phyloP scores from a whole-genome alignment of 2,888 invertebrate genomes.

The Lasioglossum zephyrum region DNA sequence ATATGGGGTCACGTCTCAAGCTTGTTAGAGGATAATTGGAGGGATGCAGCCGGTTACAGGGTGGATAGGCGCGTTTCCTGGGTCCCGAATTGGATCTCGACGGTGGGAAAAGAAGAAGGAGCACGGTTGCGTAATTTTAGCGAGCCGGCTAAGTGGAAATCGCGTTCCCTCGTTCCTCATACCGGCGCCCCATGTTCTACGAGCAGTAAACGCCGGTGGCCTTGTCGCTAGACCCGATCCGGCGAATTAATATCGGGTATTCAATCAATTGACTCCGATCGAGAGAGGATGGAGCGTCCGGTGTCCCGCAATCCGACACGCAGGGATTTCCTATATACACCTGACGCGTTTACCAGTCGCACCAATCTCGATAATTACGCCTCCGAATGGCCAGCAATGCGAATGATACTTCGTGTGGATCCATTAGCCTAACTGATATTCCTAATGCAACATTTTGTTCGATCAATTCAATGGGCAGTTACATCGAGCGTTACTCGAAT shows the following conservation, averaged over 20 bases:
- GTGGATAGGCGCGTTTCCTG: background rate
- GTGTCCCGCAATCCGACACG: slow-evolving; percentile 14
- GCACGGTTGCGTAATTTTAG: slow-evolving; percentile 31
- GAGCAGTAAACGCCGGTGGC: slow-evolving; percentile 43
- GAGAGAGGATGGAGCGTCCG: slow-evolving; percentile 62
- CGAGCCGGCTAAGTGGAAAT: slow-evolving; percentile 20
- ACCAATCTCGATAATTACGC: background rate
- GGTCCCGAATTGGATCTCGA: background rate
- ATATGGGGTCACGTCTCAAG: background rate
- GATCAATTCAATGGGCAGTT: too few relatives aligned
- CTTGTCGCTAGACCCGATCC: slow-evolving; percentile 59
- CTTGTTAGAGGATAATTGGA: background rate
- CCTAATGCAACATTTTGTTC: too few relatives aligned
- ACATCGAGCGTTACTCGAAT: too few relatives aligned
- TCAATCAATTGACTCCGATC: slow-evolving; percentile 68
- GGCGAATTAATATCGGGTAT: slow-evolving; percentile 54
- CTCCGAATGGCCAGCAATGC: background rate
- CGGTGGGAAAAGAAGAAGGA: slow-evolving; percentile 7
- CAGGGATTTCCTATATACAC: slow-evolving; percentile 3
- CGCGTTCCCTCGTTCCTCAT: slow-evolving; percentile 32
- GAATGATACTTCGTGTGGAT: background rate
- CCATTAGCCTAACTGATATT: too few relatives aligned
- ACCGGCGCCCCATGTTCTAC: slow-evolving; percentile 38
- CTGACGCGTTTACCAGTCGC: background rate
- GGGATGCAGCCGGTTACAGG: background rate